phyloP scores from a whole-genome alignment of 2,888 invertebrate genomes.

The Augiades crinisus region DNA sequence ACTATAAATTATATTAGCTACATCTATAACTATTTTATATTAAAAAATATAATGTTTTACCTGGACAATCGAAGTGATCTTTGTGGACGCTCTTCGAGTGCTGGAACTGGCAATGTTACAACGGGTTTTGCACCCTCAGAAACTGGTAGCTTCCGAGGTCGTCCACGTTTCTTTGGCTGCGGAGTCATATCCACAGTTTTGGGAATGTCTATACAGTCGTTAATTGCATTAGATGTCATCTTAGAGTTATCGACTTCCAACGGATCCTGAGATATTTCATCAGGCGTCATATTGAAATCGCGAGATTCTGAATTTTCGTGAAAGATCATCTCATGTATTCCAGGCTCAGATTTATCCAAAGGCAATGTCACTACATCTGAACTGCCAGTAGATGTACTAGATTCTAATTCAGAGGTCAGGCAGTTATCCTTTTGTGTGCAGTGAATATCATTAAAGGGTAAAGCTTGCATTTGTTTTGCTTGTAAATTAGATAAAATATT shows the following conservation, averaged over 20 bases:
- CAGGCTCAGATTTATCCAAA: slow-evolving; percentile 53
- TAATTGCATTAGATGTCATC: slow-evolving; percentile 35
- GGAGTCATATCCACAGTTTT: slow-evolving; percentile 59
- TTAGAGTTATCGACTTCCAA: slow-evolving; percentile 59
- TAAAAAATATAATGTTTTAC: slow-evolving; percentile 42
- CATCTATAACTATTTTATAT: too few species aligned
- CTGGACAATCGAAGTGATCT: slow-evolving; percentile 69
- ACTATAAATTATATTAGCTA: too few species aligned
- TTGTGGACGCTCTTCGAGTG: slow-evolving; percentile 72
- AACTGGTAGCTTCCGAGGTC: slow-evolving; percentile 68
- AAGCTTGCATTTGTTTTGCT: slow-evolving; percentile 62
- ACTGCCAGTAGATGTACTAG: slow-evolving; percentile 62
- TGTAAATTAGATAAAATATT: slow-evolving; percentile 72
- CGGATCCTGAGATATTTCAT: slow-evolving; percentile 72
- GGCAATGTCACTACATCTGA: slow-evolving; percentile 42
- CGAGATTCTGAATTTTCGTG: slow-evolving; percentile 72
- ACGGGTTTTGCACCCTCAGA: slow-evolving; percentile 57
- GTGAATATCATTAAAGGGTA: slow-evolving; percentile 56
- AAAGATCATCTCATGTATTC: slow-evolving; percentile 67
- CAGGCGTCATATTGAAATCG: slow-evolving; percentile 54
- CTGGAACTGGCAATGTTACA: slow-evolving; percentile 56
- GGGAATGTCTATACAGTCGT: slow-evolving; percentile 45
- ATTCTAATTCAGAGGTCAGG: slow-evolving; percentile 53
- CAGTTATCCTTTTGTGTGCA: slow-evolving; percentile 51
- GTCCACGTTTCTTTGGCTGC: slow-evolving; percentile 71